phyloP scores from a whole-genome alignment of 2,797 vertebrate species.

The Moxostoma hubbsi region DNA sequence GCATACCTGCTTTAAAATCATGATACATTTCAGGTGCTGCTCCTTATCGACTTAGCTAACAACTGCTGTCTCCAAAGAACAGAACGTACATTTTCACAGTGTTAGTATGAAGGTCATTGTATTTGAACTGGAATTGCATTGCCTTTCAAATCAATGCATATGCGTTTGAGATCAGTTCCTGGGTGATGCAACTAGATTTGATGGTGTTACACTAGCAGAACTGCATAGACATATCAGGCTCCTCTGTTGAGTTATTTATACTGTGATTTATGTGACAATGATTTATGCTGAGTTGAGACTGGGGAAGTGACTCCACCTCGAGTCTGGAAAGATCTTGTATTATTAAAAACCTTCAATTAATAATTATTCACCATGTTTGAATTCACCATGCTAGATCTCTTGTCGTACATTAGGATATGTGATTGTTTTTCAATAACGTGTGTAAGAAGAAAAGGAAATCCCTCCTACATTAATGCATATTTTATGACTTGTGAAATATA shows the following conservation, averaged over 20 bases:
- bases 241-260: slow-evolving; percentile 41
- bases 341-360: slow-evolving; percentile 30
- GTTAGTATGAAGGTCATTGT: neutral
- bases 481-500: neutral
- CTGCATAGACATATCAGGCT: slow-evolving; percentile 13
- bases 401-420: slow-evolving; percentile 7
- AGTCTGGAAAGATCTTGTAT: slow-evolving; percentile 2
- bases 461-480: neutral
- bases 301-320: slow-evolving; percentile 15
- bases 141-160: slow-evolving; percentile 12
- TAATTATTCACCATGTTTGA: neutral
- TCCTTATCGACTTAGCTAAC: slow-evolving; percentile 39
- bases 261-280: slow-evolving; percentile 38
- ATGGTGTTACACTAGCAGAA: neutral
- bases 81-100: neutral
- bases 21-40: slow-evolving; percentile 24
- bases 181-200: slow-evolving; percentile 8
- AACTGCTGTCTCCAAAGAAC: neutral
- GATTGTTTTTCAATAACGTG: slow-evolving; percentile 8
- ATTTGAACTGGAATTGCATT: neutral
- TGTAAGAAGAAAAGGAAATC: neutral
- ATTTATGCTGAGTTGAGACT: slow-evolving; percentile 32
- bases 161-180: neutral
- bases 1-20: slow-evolving; percentile 23
- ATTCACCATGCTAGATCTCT: neutral